Conservation (phyloP, 2,797 vertebrate species). For the Smutsia gigantea region DNA sequence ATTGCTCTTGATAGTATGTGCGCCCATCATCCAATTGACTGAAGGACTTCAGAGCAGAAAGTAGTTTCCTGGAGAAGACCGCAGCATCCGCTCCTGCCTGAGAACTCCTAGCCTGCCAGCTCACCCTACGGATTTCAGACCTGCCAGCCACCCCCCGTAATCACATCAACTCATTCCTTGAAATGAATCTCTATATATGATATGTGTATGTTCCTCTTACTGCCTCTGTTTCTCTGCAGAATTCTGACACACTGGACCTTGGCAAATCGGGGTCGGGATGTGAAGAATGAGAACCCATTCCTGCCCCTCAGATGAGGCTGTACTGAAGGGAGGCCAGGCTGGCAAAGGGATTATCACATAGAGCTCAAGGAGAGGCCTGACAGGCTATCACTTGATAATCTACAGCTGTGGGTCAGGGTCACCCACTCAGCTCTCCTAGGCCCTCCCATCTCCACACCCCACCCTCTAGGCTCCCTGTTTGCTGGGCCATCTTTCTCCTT, state of each 20-base stretch:
- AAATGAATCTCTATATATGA: background rate
- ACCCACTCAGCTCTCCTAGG: background rate
- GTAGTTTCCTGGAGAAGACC: background rate
- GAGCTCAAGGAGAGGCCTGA: background rate
- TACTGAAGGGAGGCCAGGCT: background rate
- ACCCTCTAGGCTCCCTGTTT: background rate
- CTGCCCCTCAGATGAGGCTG: background rate
- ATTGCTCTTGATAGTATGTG: background rate
- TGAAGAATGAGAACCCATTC: background rate
- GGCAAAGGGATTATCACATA: too few relatives aligned
- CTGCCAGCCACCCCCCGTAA: background rate
- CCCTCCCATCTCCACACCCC: fast-evolving
- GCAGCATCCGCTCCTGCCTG: background rate
- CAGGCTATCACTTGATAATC: background rate
- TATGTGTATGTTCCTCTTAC: too few relatives aligned
- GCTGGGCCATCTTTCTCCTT: background rate
- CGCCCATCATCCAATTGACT: background rate
- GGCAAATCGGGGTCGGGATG: background rate
- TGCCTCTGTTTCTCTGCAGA: background rate
- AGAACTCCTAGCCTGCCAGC: background rate
- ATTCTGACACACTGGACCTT: background rate
- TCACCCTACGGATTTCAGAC: background rate
- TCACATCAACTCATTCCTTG: background rate
- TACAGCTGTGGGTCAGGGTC: background rate
- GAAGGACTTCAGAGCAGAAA: background rate